Base-by-base conservation (phyloP, 1,140 invertebrate species). In the Reticulitermes speratus region DNA sequence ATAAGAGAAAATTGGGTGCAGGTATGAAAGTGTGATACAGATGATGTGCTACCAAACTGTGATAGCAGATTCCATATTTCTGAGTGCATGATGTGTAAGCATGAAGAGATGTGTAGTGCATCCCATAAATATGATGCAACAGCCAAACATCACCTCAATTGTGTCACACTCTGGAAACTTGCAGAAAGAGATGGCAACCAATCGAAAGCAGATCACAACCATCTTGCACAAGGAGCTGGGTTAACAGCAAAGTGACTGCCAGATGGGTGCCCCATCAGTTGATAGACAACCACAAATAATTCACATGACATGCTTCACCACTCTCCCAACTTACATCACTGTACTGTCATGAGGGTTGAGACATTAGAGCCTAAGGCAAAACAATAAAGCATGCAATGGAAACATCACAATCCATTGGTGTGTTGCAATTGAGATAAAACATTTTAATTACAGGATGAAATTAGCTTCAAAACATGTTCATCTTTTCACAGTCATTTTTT, bases 301-400 rank as follows among this genome's bases (percentile, higher is more conserved):
- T n/a, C 65, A 75, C 65, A 75, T 75, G 65, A 75, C 65, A 75
- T 75, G 65, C 65, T 30, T 16, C 25, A 75, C 65, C 65, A 30
- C n/a, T 75, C 65, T 75, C 65, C 65, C n/a, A 8, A 75, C 65
- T 75, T 75, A 30, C n/a, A 30, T 30, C n/a, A 8, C 65, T 75
- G 65, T 30, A 75, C 65, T 75, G 65, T 75, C 65, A 75, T 75
- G 65, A 30, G 65, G 65, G 65, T 75, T 75, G 65, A 25, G 65
- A 75, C 65, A 75, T 75, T 75, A n/a, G 65, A 75, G 25, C 65
- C 65, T 75, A 75, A 75, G 65, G 65, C 65, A 75, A 30, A 75
- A 75, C 65, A 75, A 75, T 30, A 25, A 75, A 75, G 65, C 65
- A 75, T 75, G 65, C 65, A 75, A 55, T 55, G 52, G 52, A 55